Base-by-base conservation (phyloP, 1,140 invertebrate genomes). In the Bombus cullumanus region DNA sequence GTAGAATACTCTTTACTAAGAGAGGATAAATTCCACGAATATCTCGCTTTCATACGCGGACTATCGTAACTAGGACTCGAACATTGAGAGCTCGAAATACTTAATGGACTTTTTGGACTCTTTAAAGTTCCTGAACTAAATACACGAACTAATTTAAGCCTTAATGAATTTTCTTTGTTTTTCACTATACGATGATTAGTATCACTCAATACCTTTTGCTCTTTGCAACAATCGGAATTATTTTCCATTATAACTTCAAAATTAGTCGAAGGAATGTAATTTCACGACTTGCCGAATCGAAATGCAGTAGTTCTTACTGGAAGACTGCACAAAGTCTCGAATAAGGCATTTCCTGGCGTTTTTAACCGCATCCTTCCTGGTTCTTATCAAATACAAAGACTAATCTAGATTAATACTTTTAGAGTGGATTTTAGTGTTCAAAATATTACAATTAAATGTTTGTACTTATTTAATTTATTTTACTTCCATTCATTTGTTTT, bases 11-110 rank as follows among this genome's bases (percentile, higher is more conserved):
- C 86, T 22, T 80, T 83, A n/a, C 8, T 57, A 3, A 15, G 0
- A 15, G n/a, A 66, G 59, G 28, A 4, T 34, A 78, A 34, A 64
- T 92, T 86, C 92, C 92, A 93, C 0, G 91, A 92, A 34, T 90
- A 90, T 41, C 90, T 83, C 15, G 73, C 3, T 37, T 73, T 91
- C 13, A 4, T 25, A 22, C 22, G 43, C 10, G 91, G 68, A 71
- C 86, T 92, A 3, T 39, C 39, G 18, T 68, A 68, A 43, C 25
- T 53, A 9, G 90, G 87, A 81, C 86, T 91, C 15, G 88, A 89
- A 34, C 41, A 77, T 39, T 66, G 73, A 13, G 90, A 92, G 59
- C 85, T 88, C 10, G 87, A 87, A 15, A 72, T 37, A 31, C 78
- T 89, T 28, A 64, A 59, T 0, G 92, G 86, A 75, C 81, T 92